These are phyloP conservation scores for Phalacrocorax carbo DNA, from an alignment of 2,113 vertebrate species.

Conservation along the genomic window DNA sequence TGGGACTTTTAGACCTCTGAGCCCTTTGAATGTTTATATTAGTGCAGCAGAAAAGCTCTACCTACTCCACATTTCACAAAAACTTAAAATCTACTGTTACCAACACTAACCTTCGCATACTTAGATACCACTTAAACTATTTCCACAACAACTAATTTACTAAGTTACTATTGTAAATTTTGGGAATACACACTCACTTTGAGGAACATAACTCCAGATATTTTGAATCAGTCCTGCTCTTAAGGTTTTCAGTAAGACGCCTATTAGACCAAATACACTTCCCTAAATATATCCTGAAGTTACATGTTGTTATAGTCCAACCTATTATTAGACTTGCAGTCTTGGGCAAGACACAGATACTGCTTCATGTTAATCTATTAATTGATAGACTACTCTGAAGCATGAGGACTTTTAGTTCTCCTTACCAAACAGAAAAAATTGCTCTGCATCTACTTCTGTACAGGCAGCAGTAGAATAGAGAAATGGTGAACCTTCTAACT, in stretches of 20 bases:
- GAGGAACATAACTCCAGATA: not conserved
- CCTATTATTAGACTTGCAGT: not conserved
- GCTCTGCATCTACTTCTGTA: slow-evolving; percentile 35
- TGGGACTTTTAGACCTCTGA: not conserved
- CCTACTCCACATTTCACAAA: not conserved
- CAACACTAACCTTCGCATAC: not conserved
- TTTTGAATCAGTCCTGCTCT: not conserved
- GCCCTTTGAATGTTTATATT: not conserved
- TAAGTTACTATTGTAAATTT: not conserved
- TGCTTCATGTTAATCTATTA: slow-evolving; percentile 37
- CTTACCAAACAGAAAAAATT: not conserved
- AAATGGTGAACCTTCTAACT: not conserved
- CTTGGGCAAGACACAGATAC: not conserved
- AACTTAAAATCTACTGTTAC: not conserved
- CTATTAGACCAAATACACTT: not conserved
- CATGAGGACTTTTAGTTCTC: not conserved
- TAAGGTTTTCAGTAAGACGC: not conserved
- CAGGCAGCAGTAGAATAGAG: not conserved
- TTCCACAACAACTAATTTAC: not conserved
- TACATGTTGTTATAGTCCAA: not conserved
- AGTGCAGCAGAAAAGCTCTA: not conserved
- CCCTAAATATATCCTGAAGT: not conserved
- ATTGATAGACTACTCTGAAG: slow-evolving; percentile 26
- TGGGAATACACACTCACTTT: not conserved
- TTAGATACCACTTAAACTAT: not conserved